A percentile compares a stretch with the other conserved stretches of the same genome.
phyloP scores from a whole-genome alignment of 23 tunicate genomes.

The Styela clava region DNA sequence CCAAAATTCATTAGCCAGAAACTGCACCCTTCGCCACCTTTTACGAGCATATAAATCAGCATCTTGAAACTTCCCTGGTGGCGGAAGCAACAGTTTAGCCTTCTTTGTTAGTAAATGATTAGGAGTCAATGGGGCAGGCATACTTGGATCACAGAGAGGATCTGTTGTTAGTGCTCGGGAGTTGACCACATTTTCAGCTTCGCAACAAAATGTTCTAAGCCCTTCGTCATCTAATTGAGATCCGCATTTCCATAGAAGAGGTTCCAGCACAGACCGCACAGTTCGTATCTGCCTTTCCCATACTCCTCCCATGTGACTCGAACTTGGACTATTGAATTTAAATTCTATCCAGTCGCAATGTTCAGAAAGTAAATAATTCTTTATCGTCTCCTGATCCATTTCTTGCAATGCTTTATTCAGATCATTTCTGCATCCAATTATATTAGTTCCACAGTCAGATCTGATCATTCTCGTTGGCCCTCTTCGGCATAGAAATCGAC shows the following conservation, averaged over 20 bases:
- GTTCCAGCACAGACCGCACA: constrained; percentile 1
- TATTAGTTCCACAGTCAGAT: not conserved
- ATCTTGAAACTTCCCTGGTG: constrained; percentile 15
- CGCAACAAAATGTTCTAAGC: constrained; percentile 6
- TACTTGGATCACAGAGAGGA: not conserved
- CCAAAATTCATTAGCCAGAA: constrained; percentile 27
- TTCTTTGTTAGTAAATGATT: constrained; percentile 32
- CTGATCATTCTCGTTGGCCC: not conserved
- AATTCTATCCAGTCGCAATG: constrained; percentile 15
- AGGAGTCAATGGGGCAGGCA: constrained; percentile 23
- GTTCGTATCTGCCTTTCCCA: constrained; percentile 32
- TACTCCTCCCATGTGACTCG: constrained; percentile 35
- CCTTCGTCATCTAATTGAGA: constrained; percentile 23
- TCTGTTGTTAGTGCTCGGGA: constrained; percentile 10
- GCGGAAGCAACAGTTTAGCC: constrained; percentile 19
- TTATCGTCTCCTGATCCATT: not conserved
- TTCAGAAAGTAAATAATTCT: not conserved
- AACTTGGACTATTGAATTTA: constrained; percentile 12
- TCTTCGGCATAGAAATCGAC: not conserved
- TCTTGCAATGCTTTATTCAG: not conserved
- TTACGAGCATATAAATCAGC: constrained; percentile 12
- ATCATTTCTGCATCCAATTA: not conserved
- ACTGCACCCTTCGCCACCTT: constrained; percentile 25
- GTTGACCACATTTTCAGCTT: constrained; percentile 32
- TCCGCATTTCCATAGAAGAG: not conserved